Percentiles rank a stretch among this genome's conserved stretches.
Conservation (phyloP, 2,888 invertebrate species). For the Nephrocerus scutellatus region DNA sequence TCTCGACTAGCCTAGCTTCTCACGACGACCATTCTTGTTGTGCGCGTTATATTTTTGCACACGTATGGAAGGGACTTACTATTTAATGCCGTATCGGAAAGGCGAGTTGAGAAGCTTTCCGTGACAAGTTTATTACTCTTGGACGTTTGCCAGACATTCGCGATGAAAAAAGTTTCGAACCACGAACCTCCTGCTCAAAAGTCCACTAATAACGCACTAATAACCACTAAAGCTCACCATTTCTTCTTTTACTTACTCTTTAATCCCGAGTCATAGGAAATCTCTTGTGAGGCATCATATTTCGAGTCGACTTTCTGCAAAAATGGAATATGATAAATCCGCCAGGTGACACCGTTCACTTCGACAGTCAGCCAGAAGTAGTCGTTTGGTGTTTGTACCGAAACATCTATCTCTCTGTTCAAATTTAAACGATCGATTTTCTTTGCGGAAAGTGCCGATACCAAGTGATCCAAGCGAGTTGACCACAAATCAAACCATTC, state of each 20-base stretch:
- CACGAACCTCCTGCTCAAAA: no score
- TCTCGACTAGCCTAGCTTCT: no score
- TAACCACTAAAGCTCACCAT: no score
- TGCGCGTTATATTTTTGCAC: no score
- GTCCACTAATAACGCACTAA: no score
- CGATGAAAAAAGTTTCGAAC: no score
- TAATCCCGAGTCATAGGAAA: conserved; percentile 41
- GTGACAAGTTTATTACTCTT: no score
- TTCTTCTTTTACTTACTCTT: conserved; percentile 30
- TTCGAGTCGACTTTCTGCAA: conserved; percentile 45
- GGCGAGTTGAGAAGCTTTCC: no score
- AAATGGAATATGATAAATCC: conserved; percentile 44
- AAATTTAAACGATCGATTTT: conserved; percentile 41
- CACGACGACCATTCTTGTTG: no score
- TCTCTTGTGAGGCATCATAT: conserved; percentile 43
- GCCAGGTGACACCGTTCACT: conserved; percentile 43
- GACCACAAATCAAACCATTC: conserved; percentile 44
- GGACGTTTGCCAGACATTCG: no score
- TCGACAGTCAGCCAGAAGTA: conserved; percentile 40
- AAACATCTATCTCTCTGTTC: conserved; percentile 38
- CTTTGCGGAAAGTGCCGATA: conserved; percentile 40
- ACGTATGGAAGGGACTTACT: no score
- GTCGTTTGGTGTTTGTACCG: conserved; percentile 40
- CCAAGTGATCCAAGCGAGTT: conserved; percentile 42
- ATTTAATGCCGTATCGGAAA: no score